Evolutionary conservation across 2,888 invertebrate species (phyloP).

Genomic region (Epirrhoe tristata): DNA sequence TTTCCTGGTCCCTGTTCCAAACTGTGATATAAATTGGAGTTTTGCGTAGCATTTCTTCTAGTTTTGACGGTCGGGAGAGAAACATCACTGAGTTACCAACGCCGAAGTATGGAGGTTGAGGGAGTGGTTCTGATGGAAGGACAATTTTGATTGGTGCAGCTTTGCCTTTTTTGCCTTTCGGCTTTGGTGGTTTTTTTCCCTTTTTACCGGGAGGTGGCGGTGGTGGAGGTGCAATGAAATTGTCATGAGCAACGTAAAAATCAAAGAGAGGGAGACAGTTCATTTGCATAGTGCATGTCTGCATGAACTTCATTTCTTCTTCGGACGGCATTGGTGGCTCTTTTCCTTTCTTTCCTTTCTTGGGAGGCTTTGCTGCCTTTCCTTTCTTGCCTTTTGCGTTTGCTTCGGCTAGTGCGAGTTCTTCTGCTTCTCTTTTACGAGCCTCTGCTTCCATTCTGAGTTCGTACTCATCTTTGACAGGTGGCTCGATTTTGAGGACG

Average conservation of each 20-base stretch:
- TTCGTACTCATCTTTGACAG: slow-evolving; percentile 77
- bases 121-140: slow-evolving; percentile 76
- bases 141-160: slow-evolving; percentile 56
- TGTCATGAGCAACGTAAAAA: slow-evolving; percentile 79
- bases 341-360: slow-evolving; percentile 67
- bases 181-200: slow-evolving; percentile 58
- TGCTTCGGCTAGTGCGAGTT: slow-evolving; percentile 66
- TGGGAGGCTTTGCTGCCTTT: slow-evolving; percentile 40
- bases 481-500: slow-evolving; percentile 74
- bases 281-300: slow-evolving; percentile 78
- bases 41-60: slow-evolving; percentile 68
- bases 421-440: slow-evolving; percentile 65
- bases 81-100: slow-evolving; percentile 79
- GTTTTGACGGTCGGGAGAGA: slow-evolving; percentile 71
- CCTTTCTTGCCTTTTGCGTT: slow-evolving; percentile 59
- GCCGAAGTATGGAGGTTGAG: slow-evolving; percentile 78
- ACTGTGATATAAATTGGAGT: slow-evolving; percentile 77
- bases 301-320: slow-evolving; percentile 80
- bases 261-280: slow-evolving; percentile 76
- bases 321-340: slow-evolving; percentile 74
- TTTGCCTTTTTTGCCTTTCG: slow-evolving; percentile 64
- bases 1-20: slow-evolving; percentile 77
- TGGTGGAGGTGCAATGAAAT: slow-evolving; percentile 75
- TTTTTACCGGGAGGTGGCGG: slow-evolving; percentile 67
- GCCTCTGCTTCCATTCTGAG: slow-evolving; percentile 70